Percentiles rank a stretch among this genome's conserved stretches.
phyloP scores from a whole-genome alignment of 2,888 invertebrate genomes.

The Pheosia gnoma region DNA sequence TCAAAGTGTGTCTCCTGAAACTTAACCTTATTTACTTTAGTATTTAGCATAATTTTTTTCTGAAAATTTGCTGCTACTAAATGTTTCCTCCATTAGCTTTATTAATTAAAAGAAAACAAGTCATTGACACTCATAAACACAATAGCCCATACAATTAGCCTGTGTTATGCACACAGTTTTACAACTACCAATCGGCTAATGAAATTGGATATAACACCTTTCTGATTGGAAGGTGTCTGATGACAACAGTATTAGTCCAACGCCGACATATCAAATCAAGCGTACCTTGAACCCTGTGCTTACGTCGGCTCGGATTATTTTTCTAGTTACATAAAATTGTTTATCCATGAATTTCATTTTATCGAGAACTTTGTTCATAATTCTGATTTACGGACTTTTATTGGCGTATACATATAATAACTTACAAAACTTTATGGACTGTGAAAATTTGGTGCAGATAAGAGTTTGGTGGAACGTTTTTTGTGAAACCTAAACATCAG shows the following conservation, averaged over 20 bases:
- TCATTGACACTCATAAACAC: neutral
- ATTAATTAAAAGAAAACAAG: slow-evolving; percentile 6
- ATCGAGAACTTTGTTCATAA: neutral
- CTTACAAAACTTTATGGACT: neutral
- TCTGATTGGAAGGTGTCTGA: slow-evolving; percentile 41
- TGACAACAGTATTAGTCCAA: slow-evolving; percentile 28
- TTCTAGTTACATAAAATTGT: slow-evolving; percentile 17
- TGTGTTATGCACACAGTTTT: slow-evolving; percentile 15
- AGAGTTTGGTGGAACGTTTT: neutral
- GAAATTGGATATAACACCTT: slow-evolving; percentile 35
- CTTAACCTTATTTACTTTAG: too few relatives aligned
- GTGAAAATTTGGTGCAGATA: neutral
- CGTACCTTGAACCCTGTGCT: slow-evolving; percentile 39
- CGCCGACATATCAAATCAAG: slow-evolving; percentile 31
- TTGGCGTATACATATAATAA: neutral
- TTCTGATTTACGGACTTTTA: neutral
- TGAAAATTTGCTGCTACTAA: too few relatives aligned
- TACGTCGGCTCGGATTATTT: slow-evolving; percentile 30
- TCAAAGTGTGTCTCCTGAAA: too few relatives aligned
- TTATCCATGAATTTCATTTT: slow-evolving; percentile 5
- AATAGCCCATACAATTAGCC: neutral
- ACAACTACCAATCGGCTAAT: slow-evolving; percentile 35
- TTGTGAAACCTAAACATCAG: neutral
- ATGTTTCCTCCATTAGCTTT: neutral
- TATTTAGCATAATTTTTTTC: too few relatives aligned